A percentile compares a stretch with the other conserved stretches of the same genome.
These are phyloP conservation scores for Coreius guichenoti DNA, from an alignment of 2,797 vertebrate species.

Conservation along the genomic window DNA sequence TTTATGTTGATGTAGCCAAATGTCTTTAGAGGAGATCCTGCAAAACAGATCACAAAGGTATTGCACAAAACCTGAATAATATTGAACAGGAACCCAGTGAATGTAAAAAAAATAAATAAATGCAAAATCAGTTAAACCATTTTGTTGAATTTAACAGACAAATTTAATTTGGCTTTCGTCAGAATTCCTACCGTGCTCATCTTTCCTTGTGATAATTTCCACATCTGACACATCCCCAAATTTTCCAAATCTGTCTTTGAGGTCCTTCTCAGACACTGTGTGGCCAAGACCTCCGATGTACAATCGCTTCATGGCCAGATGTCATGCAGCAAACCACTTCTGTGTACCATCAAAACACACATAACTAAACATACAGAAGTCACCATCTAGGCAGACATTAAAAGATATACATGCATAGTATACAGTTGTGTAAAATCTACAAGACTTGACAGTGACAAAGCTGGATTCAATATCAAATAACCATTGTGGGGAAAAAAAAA, in stretches of 20 bases:
- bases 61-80: not conserved
- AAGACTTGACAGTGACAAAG: not conserved
- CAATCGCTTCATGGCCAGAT: constrained; percentile 77
- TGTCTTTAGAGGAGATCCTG: constrained; percentile 88
- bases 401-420: not conserved
- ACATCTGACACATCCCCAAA: constrained; percentile 88
- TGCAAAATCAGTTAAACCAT: not conserved
- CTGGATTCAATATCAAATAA: not conserved
- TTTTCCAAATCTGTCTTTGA: constrained; percentile 89
- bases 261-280: constrained; percentile 82
- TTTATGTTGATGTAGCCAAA: constrained; percentile 90
- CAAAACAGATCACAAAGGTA: constrained; percentile 49
- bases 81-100: not conserved
- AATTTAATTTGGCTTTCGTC: not conserved
- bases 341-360: constrained; percentile 5
- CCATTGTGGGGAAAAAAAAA: no score
- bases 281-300: constrained; percentile 90
- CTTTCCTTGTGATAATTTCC: constrained; percentile 88
- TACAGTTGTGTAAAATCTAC: not conserved
- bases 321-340: constrained; percentile 30
- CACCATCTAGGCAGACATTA: not conserved
- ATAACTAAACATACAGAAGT: not conserved
- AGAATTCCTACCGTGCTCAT: constrained; percentile 82
- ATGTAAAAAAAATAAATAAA: not conserved
- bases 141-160: not conserved